Conservation (phyloP, 2,888 invertebrate species). For the Tupiocoris notatus region DNA sequence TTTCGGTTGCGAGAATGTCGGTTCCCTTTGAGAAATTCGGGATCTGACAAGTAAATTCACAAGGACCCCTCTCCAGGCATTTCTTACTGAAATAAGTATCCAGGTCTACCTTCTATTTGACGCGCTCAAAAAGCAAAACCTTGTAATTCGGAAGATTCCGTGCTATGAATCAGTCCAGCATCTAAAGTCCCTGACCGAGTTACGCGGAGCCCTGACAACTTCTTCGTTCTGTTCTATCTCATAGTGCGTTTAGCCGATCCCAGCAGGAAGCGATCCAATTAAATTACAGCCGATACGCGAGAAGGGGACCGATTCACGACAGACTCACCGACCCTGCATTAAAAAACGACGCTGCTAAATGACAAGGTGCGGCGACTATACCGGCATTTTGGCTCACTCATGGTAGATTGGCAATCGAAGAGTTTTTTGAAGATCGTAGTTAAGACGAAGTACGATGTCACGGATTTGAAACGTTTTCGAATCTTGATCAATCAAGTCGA, state of each 20-base stretch:
- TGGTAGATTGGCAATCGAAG: too few relatives aligned
- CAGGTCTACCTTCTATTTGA: not conserved
- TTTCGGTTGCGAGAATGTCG: too few relatives aligned
- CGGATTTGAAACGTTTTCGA: too few relatives aligned
- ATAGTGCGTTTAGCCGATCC: slow-evolving; percentile 15
- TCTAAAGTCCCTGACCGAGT: slow-evolving; percentile 13
- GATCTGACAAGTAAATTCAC: too few relatives aligned
- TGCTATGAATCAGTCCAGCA: slow-evolving; percentile 4
- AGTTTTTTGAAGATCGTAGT: too few relatives aligned
- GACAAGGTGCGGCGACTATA: not conserved
- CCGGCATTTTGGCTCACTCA: too few relatives aligned
- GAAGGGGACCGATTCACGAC: too few relatives aligned
- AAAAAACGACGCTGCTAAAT: not conserved
- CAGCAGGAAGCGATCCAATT: slow-evolving; percentile 22
- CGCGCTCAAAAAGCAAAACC: not conserved
- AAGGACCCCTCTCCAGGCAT: too few relatives aligned
- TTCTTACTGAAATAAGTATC: too few relatives aligned
- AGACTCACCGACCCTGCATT: slow-evolving; percentile 13
- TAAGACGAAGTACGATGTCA: too few relatives aligned
- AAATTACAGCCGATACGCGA: slow-evolving; percentile 25
- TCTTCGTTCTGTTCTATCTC: not conserved
- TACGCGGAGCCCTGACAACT: slow-evolving; percentile 17
- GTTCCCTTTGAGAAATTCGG: too few relatives aligned
- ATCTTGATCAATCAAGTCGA: too few relatives aligned
- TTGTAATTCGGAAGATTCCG: not conserved